Evolutionary conservation across 2,113 vertebrate genomes (phyloP).

Genomic region (Trogon melanurus): DNA sequence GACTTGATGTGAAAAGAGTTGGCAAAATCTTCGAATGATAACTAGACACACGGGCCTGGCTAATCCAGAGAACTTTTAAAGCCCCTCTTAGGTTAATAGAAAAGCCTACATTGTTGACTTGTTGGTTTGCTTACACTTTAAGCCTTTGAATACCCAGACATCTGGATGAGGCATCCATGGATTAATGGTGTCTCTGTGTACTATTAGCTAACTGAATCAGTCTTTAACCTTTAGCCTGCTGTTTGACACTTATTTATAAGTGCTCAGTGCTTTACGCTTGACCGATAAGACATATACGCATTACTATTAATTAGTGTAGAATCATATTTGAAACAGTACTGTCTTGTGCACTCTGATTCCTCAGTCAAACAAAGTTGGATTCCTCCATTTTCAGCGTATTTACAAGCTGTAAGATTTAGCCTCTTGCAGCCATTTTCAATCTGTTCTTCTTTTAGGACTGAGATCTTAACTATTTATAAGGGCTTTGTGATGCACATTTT

Average conservation of each 20-base stretch:
- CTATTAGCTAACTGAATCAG: not conserved
- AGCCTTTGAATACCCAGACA: not conserved
- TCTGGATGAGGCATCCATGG: not conserved
- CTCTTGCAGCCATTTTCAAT: not conserved
- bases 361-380: not conserved
- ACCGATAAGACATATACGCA: not conserved
- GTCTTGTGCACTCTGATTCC: not conserved
- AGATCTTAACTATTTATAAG: not conserved
- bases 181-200: not conserved
- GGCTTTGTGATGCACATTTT: not conserved
- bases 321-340: not conserved
- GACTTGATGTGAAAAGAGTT: not conserved
- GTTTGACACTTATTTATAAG: not conserved
- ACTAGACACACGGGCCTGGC: not conserved
- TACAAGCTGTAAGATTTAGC: not conserved
- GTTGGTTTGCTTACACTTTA: not conserved
- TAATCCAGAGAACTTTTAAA: not conserved
- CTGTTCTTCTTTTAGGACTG: not conserved
- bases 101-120: not conserved
- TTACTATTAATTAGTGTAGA: not conserved
- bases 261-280: not conserved
- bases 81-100: not conserved
- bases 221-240: not conserved
- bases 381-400: not conserved
- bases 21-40: slow-evolving; percentile 15